Evolutionary conservation across 1,140 invertebrate species (phyloP).

Genomic region (Tigriopus japonicus): DNA sequence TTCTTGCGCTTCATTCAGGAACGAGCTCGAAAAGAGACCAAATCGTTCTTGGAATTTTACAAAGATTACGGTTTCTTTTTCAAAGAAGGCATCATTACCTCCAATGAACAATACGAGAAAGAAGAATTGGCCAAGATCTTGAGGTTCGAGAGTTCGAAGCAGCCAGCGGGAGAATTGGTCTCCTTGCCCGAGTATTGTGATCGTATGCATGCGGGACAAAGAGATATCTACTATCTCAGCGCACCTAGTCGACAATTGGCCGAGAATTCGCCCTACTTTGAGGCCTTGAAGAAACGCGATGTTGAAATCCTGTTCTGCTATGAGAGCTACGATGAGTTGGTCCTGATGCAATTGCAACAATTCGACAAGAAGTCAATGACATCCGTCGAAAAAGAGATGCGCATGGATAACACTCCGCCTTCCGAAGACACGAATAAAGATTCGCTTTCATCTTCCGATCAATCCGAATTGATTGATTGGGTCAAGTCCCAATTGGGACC

Average conservation of each 20-base stretch:
- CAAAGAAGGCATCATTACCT: slow-evolving; percentile 82
- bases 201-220: slow-evolving; percentile 51
- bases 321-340: slow-evolving; percentile 85
- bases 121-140: slow-evolving; percentile 80
- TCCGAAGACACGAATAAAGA: slow-evolving; percentile 28
- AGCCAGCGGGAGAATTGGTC: slow-evolving; percentile 46
- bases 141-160: slow-evolving; percentile 72
- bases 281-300: slow-evolving; percentile 41
- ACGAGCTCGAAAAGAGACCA: slow-evolving; percentile 52
- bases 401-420: slow-evolving; percentile 42
- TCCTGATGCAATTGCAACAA: slow-evolving; percentile 67
- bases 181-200: slow-evolving; percentile 64
- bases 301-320: slow-evolving; percentile 87
- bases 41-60: slow-evolving; percentile 69
- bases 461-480: slow-evolving; percentile 47
- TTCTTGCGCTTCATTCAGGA: slow-evolving; percentile 71
- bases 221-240: slow-evolving; percentile 77
- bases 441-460: slow-evolving; percentile 19
- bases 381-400: slow-evolving; percentile 86
- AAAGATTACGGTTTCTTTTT: slow-evolving; percentile 78
- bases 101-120: slow-evolving; percentile 54
- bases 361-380: slow-evolving; percentile 58
- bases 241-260: slow-evolving; percentile 78
- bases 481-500: slow-evolving; percentile 44
- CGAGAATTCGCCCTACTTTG: slow-evolving; percentile 81